Percentiles rank a stretch among this genome's conserved stretches.
phyloP scores from a whole-genome alignment of 2,888 invertebrate species.

The Dendrolimus pini region DNA sequence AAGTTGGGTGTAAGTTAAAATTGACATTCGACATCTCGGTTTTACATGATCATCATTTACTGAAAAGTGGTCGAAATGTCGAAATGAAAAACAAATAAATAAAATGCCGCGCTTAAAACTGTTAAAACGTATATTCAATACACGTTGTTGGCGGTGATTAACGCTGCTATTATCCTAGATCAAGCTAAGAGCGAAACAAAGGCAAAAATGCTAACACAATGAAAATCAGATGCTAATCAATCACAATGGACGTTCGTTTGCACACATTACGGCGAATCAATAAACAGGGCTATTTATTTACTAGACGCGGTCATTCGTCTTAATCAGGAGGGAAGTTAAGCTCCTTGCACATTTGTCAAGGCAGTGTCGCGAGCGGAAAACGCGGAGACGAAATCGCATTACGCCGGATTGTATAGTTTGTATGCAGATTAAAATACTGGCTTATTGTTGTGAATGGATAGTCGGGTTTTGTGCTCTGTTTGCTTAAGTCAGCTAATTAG shows the following conservation, averaged over 20 bases:
- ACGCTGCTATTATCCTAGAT: no score
- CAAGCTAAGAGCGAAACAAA: no score
- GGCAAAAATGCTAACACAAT: background rate
- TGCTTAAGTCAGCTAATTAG: background rate
- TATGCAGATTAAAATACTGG: slow-evolving; percentile 1
- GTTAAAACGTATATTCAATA: no score
- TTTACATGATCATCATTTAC: no score
- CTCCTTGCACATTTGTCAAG: slow-evolving; percentile 8
- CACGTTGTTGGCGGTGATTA: no score
- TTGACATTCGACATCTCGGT: no score
- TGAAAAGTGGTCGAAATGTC: no score
- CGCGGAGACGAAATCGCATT: slow-evolving; percentile 13
- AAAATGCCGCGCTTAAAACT: no score
- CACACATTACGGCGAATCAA: slow-evolving; percentile 30
- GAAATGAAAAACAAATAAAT: no score
- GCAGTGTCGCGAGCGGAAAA: slow-evolving; percentile 16
- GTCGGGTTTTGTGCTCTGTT: background rate
- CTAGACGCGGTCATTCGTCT: slow-evolving; percentile 44
- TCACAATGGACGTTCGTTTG: slow-evolving; percentile 12
- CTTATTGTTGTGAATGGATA: background rate
- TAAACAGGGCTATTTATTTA: slow-evolving; percentile 47
- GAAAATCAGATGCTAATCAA: background rate
- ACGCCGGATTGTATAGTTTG: background rate
- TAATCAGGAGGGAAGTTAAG: slow-evolving; percentile 33
- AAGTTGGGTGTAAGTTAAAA: no score